Conservation (phyloP, 2,888 invertebrate genomes). For the Isotomurus palustris region DNA sequence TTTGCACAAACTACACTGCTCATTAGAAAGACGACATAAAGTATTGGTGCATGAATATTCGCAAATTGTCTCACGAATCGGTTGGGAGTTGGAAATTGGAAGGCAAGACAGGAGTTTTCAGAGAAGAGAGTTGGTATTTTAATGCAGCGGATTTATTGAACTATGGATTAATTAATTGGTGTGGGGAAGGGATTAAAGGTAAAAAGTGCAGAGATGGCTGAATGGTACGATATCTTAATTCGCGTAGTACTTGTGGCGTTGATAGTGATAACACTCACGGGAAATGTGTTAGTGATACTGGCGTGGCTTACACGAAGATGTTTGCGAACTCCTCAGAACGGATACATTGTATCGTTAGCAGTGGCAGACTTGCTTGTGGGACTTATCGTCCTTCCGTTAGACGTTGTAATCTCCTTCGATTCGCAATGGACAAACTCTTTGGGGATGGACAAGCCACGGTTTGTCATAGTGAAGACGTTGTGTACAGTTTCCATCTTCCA, state of each 20-base stretch:
- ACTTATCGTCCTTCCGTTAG: conserved; percentile 31
- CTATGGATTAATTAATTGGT: no score
- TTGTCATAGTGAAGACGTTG: conserved; percentile 26
- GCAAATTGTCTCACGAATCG: no score
- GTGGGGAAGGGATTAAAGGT: no score
- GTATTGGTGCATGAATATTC: no score
- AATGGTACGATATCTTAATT: no score
- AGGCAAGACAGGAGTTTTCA: no score
- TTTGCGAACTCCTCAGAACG: conserved; percentile 35
- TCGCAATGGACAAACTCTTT: conserved; percentile 24
- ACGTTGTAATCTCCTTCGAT: conserved; percentile 20
- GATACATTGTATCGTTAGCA: conserved; percentile 36
- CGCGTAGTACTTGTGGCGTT: background rate
- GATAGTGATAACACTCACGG: background rate
- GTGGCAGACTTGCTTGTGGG: conserved; percentile 36
- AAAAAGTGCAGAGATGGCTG: no score
- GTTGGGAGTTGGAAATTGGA: no score
- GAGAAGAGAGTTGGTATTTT: no score
- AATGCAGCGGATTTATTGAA: no score
- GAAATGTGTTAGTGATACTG: conserved; percentile 37
- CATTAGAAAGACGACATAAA: no score
- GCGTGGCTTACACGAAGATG: conserved; percentile 21
- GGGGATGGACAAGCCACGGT: conserved; percentile 26
- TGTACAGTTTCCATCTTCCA: conserved; percentile 38
- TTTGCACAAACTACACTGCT: no score